phyloP scores from a whole-genome alignment of 1,140 invertebrate species.

The Zaprionus camerounensis region DNA sequence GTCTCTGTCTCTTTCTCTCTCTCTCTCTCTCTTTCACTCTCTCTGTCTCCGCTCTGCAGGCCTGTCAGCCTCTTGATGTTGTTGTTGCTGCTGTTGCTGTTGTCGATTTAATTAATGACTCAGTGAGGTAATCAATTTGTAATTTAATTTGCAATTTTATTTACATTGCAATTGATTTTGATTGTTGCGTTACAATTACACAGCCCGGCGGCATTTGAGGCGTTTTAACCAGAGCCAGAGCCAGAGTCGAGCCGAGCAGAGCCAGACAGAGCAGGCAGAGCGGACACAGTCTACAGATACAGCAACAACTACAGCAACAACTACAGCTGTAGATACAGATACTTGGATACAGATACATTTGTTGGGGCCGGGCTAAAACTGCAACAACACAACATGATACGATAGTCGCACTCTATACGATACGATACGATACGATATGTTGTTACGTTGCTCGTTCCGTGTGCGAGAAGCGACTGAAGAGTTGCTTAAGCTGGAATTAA shows the following conservation, averaged over 20 bases:
- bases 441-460: background rate
- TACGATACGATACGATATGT: constrained; percentile 21
- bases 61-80: constrained; percentile 1
- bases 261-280: background rate
- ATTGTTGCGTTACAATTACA: constrained; percentile 80
- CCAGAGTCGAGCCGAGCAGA: background rate
- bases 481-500: background rate
- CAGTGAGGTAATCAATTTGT: constrained; percentile 82
- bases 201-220: constrained; percentile 54
- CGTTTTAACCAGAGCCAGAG: constrained; percentile 41
- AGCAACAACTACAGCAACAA: constrained; percentile 23
- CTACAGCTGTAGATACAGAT: constrained; percentile 6
- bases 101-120: constrained; percentile 75
- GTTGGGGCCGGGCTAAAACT: constrained; percentile 3
- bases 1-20: background rate
- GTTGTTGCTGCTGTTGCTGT: constrained; percentile 19
- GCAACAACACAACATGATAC: constrained; percentile 2
- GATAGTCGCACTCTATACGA: constrained; percentile 11
- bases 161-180: constrained; percentile 82
- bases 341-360: constrained; percentile 11
- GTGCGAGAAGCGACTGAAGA: background rate
- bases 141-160: constrained; percentile 81
- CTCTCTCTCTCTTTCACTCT: background rate
- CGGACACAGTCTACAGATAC: constrained; percentile 1
- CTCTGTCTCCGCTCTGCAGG: background rate